A percentile compares a stretch with the other conserved stretches of the same genome.
Evolutionary conservation across 2,888 invertebrate species (phyloP).

Genomic region (Drosophila merina): DNA sequence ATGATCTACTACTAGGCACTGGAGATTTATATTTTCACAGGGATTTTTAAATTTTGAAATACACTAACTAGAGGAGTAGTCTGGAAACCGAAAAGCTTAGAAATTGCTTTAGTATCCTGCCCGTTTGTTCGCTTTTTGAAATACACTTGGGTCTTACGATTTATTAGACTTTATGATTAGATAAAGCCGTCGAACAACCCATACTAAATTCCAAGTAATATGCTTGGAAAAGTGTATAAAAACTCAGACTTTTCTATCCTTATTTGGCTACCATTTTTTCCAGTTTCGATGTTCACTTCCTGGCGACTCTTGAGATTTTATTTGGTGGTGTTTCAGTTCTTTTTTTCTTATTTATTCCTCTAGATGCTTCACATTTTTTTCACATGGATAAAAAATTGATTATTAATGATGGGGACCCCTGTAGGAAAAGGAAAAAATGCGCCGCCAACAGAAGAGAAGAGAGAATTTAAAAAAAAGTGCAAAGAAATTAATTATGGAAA

Average conservation of each 20-base stretch:
- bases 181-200: too few relatives aligned
- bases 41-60: not conserved
- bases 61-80: too few relatives aligned
- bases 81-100: too few relatives aligned
- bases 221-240: not conserved
- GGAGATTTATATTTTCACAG: conserved; percentile 14
- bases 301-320: not conserved
- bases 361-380: conserved; percentile 15
- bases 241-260: not conserved
- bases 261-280: not conserved
- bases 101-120: too few relatives aligned
- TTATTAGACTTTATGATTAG: too few relatives aligned
- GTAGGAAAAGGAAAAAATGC: not conserved
- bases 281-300: conserved; percentile 1
- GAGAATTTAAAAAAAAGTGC: conserved; percentile 59
- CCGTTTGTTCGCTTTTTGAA: too few relatives aligned
- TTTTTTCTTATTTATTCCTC: conserved; percentile 12
- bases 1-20: conserved; percentile 19
- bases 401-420: conserved; percentile 66
- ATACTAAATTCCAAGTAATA: too few relatives aligned
- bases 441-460: conserved; percentile 48
- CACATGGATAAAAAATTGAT: conserved; percentile 60
- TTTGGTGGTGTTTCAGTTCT: conserved; percentile 14
- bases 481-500: conserved; percentile 83
- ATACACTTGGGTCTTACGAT: too few relatives aligned